Conservation (phyloP, 2,888 invertebrate genomes). For the Rhopalosiphum nymphaeae region DNA sequence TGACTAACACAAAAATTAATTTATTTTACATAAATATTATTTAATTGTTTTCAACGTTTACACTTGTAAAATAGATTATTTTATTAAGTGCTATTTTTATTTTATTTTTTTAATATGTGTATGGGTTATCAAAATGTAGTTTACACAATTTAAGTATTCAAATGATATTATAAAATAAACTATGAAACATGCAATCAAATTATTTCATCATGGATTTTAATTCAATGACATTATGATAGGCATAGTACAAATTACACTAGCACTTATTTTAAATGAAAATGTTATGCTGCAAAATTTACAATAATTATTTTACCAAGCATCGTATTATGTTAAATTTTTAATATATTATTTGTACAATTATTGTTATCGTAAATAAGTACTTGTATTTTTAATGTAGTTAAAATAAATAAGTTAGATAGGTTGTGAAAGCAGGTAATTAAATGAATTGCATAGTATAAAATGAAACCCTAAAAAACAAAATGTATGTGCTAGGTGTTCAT, state of each 20-base stretch:
- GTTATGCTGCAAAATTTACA: not conserved
- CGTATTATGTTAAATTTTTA: not conserved
- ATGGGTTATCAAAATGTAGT: slow-evolving; percentile 27
- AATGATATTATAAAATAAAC: not conserved
- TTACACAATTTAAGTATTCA: not conserved
- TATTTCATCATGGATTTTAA: not conserved
- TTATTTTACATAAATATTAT: slow-evolving; percentile 20
- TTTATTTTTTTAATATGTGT: not conserved
- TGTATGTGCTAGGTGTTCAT: not conserved
- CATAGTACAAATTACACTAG: not conserved
- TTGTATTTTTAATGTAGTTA: not conserved
- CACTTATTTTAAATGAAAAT: not conserved
- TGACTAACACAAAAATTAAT: not conserved
- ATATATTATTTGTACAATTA: not conserved
- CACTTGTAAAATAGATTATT: not conserved
- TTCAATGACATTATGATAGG: not conserved
- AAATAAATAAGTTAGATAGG: not conserved
- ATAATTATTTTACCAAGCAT: not conserved
- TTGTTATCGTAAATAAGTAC: not conserved
- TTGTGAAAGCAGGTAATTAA: not conserved
- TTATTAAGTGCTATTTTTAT: slow-evolving; percentile 17
- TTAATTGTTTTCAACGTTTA: not conserved
- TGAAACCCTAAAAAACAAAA: not conserved
- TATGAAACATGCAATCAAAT: not conserved
- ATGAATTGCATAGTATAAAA: not conserved